A percentile compares a stretch with the other conserved stretches of the same genome.
Evolutionary conservation across 2,113 vertebrate species (phyloP).

Genomic region (Rattus norvegicus): GRCr8 NC_086024.1:114786501-114787000

Average conservation of each 20-base stretch:
- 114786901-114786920: neutral
- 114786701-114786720: neutral
- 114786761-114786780: neutral
- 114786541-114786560: conserved; percentile 72
- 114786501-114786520: conserved; percentile 81
- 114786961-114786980: neutral
- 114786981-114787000: neutral
- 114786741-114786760: neutral
- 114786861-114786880: rapidly evolving
- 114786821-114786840: neutral
- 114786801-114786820: neutral
- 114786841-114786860: rapidly evolving
- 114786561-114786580: conserved; percentile 25
- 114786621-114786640: neutral
- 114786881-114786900: neutral
- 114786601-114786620: neutral
- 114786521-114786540: conserved; percentile 82
- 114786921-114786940: neutral
- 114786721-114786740: neutral
- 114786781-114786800: neutral
- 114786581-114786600: neutral
- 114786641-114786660: neutral
- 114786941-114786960: neutral
- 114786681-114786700: neutral
- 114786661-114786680: neutral